A percentile compares a stretch with the other conserved stretches of the same genome.
These are phyloP conservation scores for Caenorhabditis tropicalis DNA, from an alignment of 1,140 invertebrate species.

Conservation along the genomic window DNA sequence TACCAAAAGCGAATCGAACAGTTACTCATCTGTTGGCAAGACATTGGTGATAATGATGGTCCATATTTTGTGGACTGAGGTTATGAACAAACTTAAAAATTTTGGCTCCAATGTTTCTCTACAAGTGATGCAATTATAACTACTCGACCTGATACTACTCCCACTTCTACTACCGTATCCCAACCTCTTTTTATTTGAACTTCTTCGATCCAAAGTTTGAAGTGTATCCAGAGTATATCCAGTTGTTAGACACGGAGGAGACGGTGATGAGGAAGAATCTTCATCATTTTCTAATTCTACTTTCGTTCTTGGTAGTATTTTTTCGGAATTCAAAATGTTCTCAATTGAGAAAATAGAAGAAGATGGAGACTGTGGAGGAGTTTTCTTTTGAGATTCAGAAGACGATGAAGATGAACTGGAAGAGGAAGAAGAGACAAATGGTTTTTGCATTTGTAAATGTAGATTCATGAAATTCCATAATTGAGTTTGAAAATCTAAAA, in stretches of 20 bases:
- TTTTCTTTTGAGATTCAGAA: neutral
- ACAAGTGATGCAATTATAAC: too few relatives aligned
- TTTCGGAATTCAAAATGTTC: slow-evolving; percentile 14
- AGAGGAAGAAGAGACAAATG: neutral
- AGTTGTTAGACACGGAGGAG: neutral
- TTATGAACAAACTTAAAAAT: too few relatives aligned
- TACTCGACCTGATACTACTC: too few relatives aligned
- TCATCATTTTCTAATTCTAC: neutral
- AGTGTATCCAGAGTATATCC: slow-evolving; percentile 1
- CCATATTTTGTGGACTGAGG: too few relatives aligned
- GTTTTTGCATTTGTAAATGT: neutral
- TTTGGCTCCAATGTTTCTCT: too few relatives aligned
- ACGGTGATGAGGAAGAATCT: slow-evolving; percentile 2
- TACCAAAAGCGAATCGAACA: too few relatives aligned
- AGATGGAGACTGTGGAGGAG: neutral
- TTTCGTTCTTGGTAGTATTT: neutral
- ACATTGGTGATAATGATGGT: too few relatives aligned
- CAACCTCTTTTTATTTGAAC: neutral
- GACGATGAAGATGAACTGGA: neutral
- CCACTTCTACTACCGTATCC: neutral
- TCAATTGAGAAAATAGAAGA: slow-evolving; percentile 26
- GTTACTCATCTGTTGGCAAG: too few relatives aligned
- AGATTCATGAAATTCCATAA: neutral
- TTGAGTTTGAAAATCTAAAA: slow-evolving; percentile 19
- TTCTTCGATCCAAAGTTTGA: slow-evolving; percentile 5